Conservation (phyloP, 2,888 invertebrate species). For the Mycalesis mineus region DNA sequence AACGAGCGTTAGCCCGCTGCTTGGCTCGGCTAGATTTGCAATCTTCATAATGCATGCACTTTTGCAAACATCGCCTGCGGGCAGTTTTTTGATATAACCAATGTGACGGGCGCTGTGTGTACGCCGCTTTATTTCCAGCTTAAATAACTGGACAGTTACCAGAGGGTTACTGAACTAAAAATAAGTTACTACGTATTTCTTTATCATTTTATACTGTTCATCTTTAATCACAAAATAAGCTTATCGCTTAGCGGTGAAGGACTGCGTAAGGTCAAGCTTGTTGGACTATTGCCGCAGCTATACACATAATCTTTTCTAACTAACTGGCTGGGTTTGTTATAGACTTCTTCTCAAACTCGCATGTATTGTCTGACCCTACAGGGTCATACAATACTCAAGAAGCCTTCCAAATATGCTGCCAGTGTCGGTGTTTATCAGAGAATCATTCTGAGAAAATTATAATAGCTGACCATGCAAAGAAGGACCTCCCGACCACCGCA, state of each 20-base stretch:
- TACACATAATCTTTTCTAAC: no score
- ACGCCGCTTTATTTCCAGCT: conserved; percentile 17
- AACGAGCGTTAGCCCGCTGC: conserved; percentile 64
- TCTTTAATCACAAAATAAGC: no score
- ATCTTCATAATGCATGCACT: conserved; percentile 78
- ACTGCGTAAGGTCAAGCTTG: no score
- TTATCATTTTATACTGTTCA: no score
- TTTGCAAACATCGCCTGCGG: conserved; percentile 60
- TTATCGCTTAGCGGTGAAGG: no score
- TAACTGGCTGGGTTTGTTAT: no score
- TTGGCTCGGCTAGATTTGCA: conserved; percentile 75
- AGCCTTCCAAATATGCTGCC: background rate
- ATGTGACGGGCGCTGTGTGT: conserved; percentile 35
- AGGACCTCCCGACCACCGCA: background rate
- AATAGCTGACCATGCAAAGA: background rate
- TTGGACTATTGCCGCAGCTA: no score
- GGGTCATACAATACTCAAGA: background rate
- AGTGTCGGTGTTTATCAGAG: background rate
- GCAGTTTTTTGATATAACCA: conserved; percentile 41
- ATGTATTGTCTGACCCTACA: no score
- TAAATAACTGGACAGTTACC: background rate
- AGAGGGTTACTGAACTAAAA: no score
- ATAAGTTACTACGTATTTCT: no score
- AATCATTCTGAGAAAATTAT: background rate
- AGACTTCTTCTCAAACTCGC: no score